Conservation (phyloP, 2,888 invertebrate species). For the Geotrupes spiniger region DNA sequence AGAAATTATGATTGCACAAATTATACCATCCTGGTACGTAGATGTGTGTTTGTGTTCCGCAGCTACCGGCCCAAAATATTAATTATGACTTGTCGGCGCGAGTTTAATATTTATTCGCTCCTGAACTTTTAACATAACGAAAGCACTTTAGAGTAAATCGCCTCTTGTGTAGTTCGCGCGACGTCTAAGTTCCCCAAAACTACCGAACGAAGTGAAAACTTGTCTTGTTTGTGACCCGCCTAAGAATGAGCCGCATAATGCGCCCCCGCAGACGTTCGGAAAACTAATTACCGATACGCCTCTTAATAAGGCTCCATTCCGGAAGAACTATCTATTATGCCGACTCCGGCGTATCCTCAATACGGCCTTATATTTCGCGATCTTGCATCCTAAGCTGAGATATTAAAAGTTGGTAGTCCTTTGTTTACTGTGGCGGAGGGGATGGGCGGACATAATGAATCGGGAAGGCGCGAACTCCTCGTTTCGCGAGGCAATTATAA, state of each 20-base stretch:
- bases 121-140: conserved; percentile 19
- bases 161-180: background rate
- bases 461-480: conserved; percentile 26
- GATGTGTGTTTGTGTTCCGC: no score
- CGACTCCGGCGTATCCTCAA: background rate
- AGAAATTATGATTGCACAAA: no score
- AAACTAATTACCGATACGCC: conserved; percentile 11
- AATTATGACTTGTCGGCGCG: no score
- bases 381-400: conserved; percentile 12
- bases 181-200: background rate
- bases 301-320: background rate
- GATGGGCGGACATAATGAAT: conserved; percentile 23
- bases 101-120: background rate
- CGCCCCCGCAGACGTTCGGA: background rate
- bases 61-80: no score
- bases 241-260: conserved; percentile 2
- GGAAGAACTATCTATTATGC: conserved; percentile 6
- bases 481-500: conserved; percentile 34
- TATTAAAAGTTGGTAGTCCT: conserved; percentile 27
- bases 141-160: conserved; percentile 17
- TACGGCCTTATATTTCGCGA: background rate
- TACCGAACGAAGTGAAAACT: background rate
- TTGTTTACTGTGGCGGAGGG: conserved; percentile 26
- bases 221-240: background rate
- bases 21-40: no score